A percentile compares a stretch with the other conserved stretches of the same genome.
Evolutionary conservation across 2,888 invertebrate species (phyloP).

Genomic region (Melanchra persicariae): DNA sequence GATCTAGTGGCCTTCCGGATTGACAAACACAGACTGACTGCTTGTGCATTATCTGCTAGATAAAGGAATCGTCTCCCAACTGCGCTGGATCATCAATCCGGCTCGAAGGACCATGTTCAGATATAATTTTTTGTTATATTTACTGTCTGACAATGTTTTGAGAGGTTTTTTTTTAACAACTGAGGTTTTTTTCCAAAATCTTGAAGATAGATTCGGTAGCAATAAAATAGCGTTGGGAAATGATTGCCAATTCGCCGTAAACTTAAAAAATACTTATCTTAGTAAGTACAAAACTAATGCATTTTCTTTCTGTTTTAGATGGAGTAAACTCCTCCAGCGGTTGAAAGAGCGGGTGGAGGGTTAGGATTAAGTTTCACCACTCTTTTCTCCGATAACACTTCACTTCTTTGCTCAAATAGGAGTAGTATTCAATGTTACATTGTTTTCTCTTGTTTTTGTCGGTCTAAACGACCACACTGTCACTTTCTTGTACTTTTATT

Average conservation of each 20-base stretch:
- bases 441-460: constrained; percentile 6
- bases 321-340: background rate
- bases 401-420: constrained; percentile 15
- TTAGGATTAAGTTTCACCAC: constrained; percentile 6
- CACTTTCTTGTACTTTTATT: constrained; percentile 15
- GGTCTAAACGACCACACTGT: constrained; percentile 38
- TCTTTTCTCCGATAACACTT: constrained; percentile 50
- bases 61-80: constrained; percentile 7
- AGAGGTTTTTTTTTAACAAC: background rate
- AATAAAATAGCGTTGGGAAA: constrained; percentile 15
- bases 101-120: background rate
- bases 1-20: background rate
- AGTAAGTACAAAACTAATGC: constrained; percentile 16
- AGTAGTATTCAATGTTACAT: constrained; percentile 20
- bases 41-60: constrained; percentile 24
- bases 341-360: background rate
- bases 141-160: background rate
- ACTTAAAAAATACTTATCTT: background rate
- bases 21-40: background rate
- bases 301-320: constrained; percentile 21
- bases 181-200: too few species aligned
- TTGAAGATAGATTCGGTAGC: too few species aligned
- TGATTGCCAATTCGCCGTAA: background rate
- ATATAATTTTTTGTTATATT: background rate
- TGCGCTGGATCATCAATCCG: background rate